Conservation (phyloP, 2,888 invertebrate species). For the Metellina segmentata region DNA sequence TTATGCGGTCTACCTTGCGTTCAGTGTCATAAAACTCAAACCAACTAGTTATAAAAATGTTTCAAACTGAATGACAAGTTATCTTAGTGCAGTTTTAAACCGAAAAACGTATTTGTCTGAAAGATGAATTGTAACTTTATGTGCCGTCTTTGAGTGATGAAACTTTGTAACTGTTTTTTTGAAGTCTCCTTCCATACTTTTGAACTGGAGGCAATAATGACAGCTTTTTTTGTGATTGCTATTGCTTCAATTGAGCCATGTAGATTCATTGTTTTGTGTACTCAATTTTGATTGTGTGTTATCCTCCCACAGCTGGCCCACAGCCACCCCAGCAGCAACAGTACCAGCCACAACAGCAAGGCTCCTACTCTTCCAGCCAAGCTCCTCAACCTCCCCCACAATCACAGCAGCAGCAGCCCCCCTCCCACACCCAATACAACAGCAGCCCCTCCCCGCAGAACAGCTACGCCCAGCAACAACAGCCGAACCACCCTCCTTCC, state of each 20-base stretch:
- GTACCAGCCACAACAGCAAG: conserved; percentile 56
- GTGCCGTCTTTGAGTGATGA: background rate
- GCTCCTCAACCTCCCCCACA: conserved; percentile 58
- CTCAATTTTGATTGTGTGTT: background rate
- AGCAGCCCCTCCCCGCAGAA: conserved; percentile 77
- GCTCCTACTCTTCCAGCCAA: conserved; percentile 6
- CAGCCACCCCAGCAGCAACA: conserved; percentile 60
- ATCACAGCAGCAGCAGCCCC: conserved; percentile 67
- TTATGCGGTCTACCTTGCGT: too few species aligned
- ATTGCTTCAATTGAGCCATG: background rate
- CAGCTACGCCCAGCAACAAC: conserved; percentile 77
- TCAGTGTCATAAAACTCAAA: too few species aligned
- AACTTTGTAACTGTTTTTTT: background rate
- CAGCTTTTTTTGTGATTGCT: background rate
- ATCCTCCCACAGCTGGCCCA: conserved; percentile 58
- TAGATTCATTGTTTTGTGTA: background rate
- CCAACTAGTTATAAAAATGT: too few species aligned
- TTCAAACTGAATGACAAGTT: too few species aligned
- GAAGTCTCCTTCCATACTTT: background rate
- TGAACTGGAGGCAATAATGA: background rate
- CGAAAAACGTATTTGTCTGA: too few species aligned
- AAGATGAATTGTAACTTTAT: too few species aligned
- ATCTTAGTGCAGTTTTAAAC: too few species aligned
- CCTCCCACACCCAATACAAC: conserved; percentile 72
- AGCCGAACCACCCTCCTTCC: conserved; percentile 66